These are phyloP conservation scores for Arizona elegans DNA, from an alignment of 2,113 vertebrate genomes.

Conservation along the genomic window DNA sequence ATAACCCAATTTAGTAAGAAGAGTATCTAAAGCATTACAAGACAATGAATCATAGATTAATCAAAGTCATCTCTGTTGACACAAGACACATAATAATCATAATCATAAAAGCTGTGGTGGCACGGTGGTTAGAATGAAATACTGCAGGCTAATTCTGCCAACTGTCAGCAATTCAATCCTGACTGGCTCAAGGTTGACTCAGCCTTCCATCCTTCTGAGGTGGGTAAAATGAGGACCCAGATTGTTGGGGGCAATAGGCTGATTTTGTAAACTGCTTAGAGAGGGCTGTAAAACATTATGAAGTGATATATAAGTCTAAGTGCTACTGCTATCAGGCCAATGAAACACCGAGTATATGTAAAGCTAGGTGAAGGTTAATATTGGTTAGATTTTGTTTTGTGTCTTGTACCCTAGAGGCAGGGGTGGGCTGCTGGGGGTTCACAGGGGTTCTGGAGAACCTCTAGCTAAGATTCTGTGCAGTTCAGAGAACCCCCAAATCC, in stretches of 20 bases:
- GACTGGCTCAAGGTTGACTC: too few species aligned
- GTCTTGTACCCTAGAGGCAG: background rate
- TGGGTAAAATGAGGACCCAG: too few species aligned
- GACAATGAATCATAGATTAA: background rate
- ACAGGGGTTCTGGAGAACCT: too few species aligned
- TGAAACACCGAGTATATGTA: background rate
- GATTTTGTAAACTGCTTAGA: too few species aligned
- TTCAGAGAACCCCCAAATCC: too few species aligned
- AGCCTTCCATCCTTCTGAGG: too few species aligned
- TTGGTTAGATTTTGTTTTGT: background rate
- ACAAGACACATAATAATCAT: background rate
- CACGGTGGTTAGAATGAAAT: too few species aligned
- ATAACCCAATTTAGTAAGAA: background rate
- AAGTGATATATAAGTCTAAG: background rate
- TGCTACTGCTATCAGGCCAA: background rate
- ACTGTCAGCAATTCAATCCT: background rate
- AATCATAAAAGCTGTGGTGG: background rate
- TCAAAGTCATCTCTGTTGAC: background rate
- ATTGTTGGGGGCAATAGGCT: too few species aligned
- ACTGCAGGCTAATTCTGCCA: background rate
- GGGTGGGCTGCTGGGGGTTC: too few species aligned
- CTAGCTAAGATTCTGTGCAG: too few species aligned
- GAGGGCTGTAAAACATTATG: too few species aligned
- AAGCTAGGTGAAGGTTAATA: background rate
- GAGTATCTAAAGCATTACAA: background rate